These are phyloP conservation scores for Molanna angustata DNA, from an alignment of 2,888 invertebrate genomes.

Conservation along the genomic window DNA sequence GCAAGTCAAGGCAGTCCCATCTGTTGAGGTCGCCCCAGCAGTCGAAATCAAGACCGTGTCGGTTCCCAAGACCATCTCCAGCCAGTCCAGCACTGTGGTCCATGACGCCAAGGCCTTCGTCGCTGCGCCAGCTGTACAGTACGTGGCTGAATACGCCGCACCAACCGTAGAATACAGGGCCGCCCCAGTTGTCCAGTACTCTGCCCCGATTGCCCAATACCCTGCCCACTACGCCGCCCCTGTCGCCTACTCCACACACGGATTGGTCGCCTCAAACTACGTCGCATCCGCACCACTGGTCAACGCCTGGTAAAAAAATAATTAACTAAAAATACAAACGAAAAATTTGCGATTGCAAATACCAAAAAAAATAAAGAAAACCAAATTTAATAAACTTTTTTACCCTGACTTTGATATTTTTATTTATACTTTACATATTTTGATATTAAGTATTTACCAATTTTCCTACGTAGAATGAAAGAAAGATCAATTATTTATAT, in stretches of 20 bases:
- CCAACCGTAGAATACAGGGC: slow-evolving; percentile 16
- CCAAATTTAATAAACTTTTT: too few species aligned
- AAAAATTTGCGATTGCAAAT: too few species aligned
- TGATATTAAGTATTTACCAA: too few species aligned
- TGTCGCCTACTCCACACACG: slow-evolving; percentile 22
- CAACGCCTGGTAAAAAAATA: too few species aligned
- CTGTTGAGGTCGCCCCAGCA: slow-evolving; percentile 23
- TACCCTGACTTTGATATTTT: too few species aligned
- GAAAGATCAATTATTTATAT: too few species aligned
- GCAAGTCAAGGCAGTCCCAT: slow-evolving; percentile 26
- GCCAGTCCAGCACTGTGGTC: slow-evolving; percentile 33
- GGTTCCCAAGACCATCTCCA: slow-evolving; percentile 32
- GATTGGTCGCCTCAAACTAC: slow-evolving; percentile 25
- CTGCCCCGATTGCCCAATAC: slow-evolving; percentile 9
- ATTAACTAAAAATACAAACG: too few species aligned
- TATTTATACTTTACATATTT: too few species aligned
- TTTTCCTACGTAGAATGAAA: too few species aligned
- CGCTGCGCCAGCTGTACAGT: slow-evolving; percentile 16
- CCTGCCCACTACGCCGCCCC: slow-evolving; percentile 14
- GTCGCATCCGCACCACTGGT: too few species aligned
- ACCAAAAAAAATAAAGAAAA: too few species aligned
- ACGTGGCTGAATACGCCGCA: slow-evolving; percentile 11
- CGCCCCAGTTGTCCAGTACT: slow-evolving; percentile 17
- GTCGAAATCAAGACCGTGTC: slow-evolving; percentile 27
- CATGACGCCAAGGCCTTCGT: slow-evolving; percentile 26